These are phyloP conservation scores for Lithobius niger DNA, from an alignment of 1,140 invertebrate genomes.

Conservation along the genomic window DNA sequence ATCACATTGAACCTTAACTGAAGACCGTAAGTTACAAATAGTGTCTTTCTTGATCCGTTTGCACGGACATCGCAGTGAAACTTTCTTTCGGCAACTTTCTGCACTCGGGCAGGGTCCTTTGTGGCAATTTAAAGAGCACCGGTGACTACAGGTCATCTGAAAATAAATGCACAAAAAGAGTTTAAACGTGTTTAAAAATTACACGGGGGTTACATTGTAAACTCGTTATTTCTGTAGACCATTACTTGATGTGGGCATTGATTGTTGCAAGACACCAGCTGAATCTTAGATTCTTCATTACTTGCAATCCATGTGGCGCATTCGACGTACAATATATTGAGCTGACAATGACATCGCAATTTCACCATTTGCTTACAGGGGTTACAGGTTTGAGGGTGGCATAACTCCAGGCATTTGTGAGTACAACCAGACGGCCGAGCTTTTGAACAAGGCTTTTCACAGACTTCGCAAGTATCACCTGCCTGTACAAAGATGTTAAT, in stretches of 20 bases:
- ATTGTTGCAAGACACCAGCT: constrained; percentile 56
- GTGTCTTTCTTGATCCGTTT: constrained; percentile 61
- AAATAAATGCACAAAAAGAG: constrained; percentile 11
- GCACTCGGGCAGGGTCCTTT: constrained; percentile 50
- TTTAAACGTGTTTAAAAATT: constrained; percentile 5
- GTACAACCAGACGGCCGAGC: constrained; percentile 56
- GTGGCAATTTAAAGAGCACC: constrained; percentile 62
- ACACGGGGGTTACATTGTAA: constrained; percentile 1
- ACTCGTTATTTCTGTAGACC: not conserved
- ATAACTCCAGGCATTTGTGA: constrained; percentile 58
- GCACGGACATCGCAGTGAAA: constrained; percentile 63
- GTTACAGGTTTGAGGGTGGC: constrained; percentile 46
- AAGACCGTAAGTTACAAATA: constrained; percentile 38
- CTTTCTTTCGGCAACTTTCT: constrained; percentile 59
- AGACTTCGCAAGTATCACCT: constrained; percentile 49
- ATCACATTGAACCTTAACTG: not conserved
- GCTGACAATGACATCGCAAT: constrained; percentile 61
- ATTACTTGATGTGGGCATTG: constrained; percentile 71
- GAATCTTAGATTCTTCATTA: constrained; percentile 33
- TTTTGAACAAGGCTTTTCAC: constrained; percentile 52
- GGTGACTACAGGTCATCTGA: constrained; percentile 47
- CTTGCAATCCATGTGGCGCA: constrained; percentile 50
- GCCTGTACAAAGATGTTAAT: constrained; percentile 21
- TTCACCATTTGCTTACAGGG: constrained; percentile 53
- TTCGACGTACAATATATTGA: constrained; percentile 53